These are phyloP conservation scores for Alitta virens DNA, from an alignment of 2,888 invertebrate species.

Conservation along the genomic window DNA sequence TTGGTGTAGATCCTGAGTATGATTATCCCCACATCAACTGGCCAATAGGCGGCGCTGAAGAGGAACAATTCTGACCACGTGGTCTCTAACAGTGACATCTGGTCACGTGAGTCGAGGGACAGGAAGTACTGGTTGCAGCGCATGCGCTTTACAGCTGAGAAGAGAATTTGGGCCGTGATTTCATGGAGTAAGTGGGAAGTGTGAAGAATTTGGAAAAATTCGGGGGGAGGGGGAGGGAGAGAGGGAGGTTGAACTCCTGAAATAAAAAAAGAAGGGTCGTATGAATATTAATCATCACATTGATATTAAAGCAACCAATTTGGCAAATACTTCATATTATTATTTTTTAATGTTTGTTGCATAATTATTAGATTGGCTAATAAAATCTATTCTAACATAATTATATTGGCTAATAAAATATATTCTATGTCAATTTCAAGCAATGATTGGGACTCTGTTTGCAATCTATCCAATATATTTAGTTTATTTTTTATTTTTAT, in stretches of 20 bases:
- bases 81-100: slow-evolving; percentile 35
- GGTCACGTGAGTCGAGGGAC: slow-evolving; percentile 37
- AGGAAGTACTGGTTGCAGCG: slow-evolving; percentile 40
- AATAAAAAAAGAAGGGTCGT: not conserved
- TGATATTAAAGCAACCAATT: too few relatives aligned
- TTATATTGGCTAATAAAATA: too few relatives aligned
- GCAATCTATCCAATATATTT: not conserved
- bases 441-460: too few relatives aligned
- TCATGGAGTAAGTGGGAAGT: slow-evolving; percentile 20
- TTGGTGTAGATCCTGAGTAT: slow-evolving; percentile 7
- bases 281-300: too few relatives aligned
- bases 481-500: not conserved
- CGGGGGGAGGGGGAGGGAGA: not conserved
- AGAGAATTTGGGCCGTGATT: slow-evolving; percentile 37
- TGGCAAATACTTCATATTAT: not conserved
- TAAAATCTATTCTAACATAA: too few relatives aligned
- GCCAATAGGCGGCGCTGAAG: slow-evolving; percentile 48
- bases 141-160: slow-evolving; percentile 37
- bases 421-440: too few relatives aligned
- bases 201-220: not conserved
- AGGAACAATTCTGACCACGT: slow-evolving; percentile 48
- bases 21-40: slow-evolving; percentile 32
- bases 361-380: too few relatives aligned
- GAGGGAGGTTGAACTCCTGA: not conserved
- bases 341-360: too few relatives aligned